Percentiles rank a stretch among this genome's conserved stretches.
Conservation (phyloP, 2,888 invertebrate genomes). For the Drosophila kambysellisi region DNA sequence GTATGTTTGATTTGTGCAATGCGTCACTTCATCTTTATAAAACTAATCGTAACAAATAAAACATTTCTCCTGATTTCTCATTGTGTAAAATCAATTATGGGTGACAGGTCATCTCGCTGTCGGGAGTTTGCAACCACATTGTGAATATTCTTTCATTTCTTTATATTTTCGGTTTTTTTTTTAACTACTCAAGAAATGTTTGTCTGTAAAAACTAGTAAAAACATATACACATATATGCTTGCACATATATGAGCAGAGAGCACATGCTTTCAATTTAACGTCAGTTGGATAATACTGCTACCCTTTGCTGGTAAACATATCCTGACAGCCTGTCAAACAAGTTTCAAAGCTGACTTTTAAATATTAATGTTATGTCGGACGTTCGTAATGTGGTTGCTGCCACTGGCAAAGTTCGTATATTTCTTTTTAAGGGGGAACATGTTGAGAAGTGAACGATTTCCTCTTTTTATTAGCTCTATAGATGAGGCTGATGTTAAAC, state of each 20-base stretch:
- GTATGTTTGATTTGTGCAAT: not conserved
- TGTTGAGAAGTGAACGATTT: not conserved
- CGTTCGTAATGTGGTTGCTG: constrained; percentile 43
- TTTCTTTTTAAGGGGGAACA: constrained; percentile 24
- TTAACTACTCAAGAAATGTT: constrained; percentile 49
- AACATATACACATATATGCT: not conserved
- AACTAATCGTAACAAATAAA: not conserved
- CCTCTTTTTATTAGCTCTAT: not conserved
- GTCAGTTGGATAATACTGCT: constrained; percentile 60
- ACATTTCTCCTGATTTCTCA: not conserved
- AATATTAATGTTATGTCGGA: constrained; percentile 71
- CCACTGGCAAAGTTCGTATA: constrained; percentile 24
- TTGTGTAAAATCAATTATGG: not conserved
- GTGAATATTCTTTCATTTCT: constrained; percentile 15
- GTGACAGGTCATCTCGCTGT: not conserved
- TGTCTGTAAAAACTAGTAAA: constrained; percentile 37
- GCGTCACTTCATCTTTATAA: not conserved
- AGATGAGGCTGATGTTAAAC: not conserved
- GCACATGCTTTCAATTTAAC: constrained; percentile 66
- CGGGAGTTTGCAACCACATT: not conserved
- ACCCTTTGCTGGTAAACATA: constrained; percentile 69
- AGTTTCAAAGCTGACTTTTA: constrained; percentile 73
- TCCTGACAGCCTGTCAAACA: constrained; percentile 76
- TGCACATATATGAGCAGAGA: constrained; percentile 36
- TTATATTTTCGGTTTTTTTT: constrained; percentile 9